phyloP scores from a whole-genome alignment of 2,888 invertebrate genomes.

The Chironomus riparius region DNA sequence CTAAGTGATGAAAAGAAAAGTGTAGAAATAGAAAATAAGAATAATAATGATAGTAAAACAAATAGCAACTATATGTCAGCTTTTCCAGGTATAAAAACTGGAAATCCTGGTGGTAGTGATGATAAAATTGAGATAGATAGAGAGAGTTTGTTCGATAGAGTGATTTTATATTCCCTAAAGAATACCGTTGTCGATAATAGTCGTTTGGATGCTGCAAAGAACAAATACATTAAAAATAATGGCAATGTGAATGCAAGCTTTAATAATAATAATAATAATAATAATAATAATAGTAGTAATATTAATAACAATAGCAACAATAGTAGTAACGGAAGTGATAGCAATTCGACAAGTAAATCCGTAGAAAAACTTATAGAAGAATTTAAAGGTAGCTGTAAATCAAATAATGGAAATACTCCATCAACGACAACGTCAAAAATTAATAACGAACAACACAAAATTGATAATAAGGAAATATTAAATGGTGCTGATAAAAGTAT shows the following conservation, averaged over 20 bases:
- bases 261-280: background rate
- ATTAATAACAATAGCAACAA: slow-evolving; percentile 8
- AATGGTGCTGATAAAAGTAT: slow-evolving; percentile 11
- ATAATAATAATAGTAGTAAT: slow-evolving; percentile 1
- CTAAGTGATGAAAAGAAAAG: background rate
- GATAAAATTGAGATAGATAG: slow-evolving; percentile 11
- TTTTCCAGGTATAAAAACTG: background rate
- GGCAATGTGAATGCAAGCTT: background rate
- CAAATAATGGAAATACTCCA: slow-evolving; percentile 3
- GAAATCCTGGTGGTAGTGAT: background rate
- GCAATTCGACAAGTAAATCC: slow-evolving; percentile 19
- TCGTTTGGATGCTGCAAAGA: slow-evolving; percentile 21
- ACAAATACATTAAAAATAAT: slow-evolving; percentile 11
- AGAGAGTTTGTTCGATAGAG: slow-evolving; percentile 8
- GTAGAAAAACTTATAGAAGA: slow-evolving; percentile 19
- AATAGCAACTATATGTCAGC: background rate
- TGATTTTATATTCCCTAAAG: slow-evolving; percentile 14
- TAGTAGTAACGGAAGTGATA: slow-evolving; percentile 21
- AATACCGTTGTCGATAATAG: slow-evolving; percentile 14
- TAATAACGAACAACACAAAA: background rate
- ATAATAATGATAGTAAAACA: background rate
- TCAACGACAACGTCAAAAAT: background rate
- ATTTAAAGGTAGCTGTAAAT: slow-evolving; percentile 15
- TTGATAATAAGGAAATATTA: slow-evolving; percentile 1
- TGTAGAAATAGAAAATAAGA: background rate